Evolutionary conservation across 2,888 invertebrate genomes (phyloP), one percentile per base, ranked within the genome.

Genomic region (Sinodicranocentrus sp.): DNA sequence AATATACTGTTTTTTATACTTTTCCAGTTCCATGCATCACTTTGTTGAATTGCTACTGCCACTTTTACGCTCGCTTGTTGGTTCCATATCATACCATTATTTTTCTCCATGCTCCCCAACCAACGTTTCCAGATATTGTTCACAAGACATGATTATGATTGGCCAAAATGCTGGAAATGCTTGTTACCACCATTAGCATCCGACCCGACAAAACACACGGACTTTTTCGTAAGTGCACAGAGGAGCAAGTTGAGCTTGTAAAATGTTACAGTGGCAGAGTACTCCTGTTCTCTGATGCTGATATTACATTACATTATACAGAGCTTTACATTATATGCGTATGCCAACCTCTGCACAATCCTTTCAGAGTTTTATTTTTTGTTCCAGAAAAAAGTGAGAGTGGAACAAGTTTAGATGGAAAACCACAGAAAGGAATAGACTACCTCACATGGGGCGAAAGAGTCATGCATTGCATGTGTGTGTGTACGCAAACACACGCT

Each of bases 101-200:
- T 43, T 43, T 78, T 68, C 54, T 43, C 33, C 39, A 28, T 77
- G 76, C 67, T 87, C 84, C 85, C 86, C 83, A 80, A 68, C 84
- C 76, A n/a, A 84, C 85, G 86, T 88, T 79, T 79, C 59, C 59
- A 73, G 65, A 82, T 87, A 85, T 87, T 87, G 86, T 87, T 87
- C 86, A 85, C 86, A 87, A 87, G 88, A 88, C 87, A 88, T 87
- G 88, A 88, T 88, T 88, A 88, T 88, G 88, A 88, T 88, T 88
- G 88, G 88, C 88, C 88, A 87, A 87, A 87, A 80, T 72, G 68
- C 86, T 85, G 75, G 86, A 71, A 87, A 85, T 86, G 86, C 87
- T 87, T 87, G 88, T 88, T 88, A 85, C 88, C 87, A 88, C 87
- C 88, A 87, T 88, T 87, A 87, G 88, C 88, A 87, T 87, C 84